Conservation (phyloP, 2,888 invertebrate species). For the Meghimatium bilineatum region DNA sequence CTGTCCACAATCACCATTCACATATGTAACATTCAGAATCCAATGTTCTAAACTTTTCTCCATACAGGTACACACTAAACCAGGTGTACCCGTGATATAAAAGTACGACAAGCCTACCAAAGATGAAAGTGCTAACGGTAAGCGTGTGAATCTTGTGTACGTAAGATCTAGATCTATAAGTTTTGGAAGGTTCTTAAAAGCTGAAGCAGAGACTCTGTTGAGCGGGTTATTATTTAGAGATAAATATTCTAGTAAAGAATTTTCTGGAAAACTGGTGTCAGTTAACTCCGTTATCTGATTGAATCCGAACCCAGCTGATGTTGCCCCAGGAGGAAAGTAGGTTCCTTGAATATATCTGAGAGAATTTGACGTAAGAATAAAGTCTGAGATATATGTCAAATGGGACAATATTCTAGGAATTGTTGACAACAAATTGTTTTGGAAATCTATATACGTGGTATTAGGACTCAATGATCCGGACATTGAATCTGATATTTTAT, state of each 20-base stretch:
- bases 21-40: not conserved
- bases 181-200: not conserved
- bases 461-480: not conserved
- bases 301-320: not conserved
- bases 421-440: not conserved
- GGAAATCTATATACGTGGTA: not conserved
- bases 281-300: constrained; percentile 2
- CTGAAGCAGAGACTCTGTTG: not conserved
- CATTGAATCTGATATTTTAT: not conserved
- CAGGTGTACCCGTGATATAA: not conserved
- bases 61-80: not conserved
- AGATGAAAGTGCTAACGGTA: not conserved
- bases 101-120: not conserved
- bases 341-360: not conserved
- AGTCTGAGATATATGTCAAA: not conserved
- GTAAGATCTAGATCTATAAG: not conserved
- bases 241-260: not conserved
- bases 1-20: not conserved
- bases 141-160: not conserved
- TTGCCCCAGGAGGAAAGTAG: too few relatives aligned
- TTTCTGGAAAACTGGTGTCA: constrained; percentile 1
- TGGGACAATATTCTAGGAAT: not conserved
- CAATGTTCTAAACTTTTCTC: not conserved
- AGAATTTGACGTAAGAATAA: not conserved
- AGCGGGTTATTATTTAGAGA: constrained; percentile 1